These are phyloP conservation scores for Bembecia ichneumoniformis DNA, from an alignment of 2,888 invertebrate species.

Conservation along the genomic window DNA sequence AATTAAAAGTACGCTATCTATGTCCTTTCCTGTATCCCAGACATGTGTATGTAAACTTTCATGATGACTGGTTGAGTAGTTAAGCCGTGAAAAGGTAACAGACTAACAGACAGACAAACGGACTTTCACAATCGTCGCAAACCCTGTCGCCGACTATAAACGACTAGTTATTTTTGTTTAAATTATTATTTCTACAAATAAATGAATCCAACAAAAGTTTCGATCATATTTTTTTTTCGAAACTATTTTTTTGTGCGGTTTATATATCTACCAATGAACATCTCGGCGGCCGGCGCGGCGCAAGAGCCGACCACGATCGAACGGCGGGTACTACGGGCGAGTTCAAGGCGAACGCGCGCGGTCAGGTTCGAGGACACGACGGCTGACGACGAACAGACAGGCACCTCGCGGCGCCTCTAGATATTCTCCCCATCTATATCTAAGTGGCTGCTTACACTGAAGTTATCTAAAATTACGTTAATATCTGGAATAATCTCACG, in stretches of 20 bases:
- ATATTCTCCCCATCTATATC: slow-evolving; percentile 16
- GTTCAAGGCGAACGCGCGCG: slow-evolving; percentile 70
- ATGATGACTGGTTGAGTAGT: too few relatives aligned
- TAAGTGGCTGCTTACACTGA: too few relatives aligned
- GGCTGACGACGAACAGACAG: slow-evolving; percentile 17
- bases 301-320: slow-evolving; percentile 43
- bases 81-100: too few relatives aligned
- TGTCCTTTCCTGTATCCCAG: too few relatives aligned
- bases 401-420: slow-evolving; percentile 56
- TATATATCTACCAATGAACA: slow-evolving; percentile 21
- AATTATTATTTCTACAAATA: slow-evolving; percentile 3
- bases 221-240: slow-evolving; percentile 21
- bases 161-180: slow-evolving; percentile 4
- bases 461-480: too few relatives aligned
- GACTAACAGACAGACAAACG: too few relatives aligned
- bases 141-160: too few relatives aligned
- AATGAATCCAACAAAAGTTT: neutral
- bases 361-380: slow-evolving; percentile 70
- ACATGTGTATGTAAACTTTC: too few relatives aligned
- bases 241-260: slow-evolving; percentile 40
- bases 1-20: too few relatives aligned
- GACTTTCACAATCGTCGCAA: too few relatives aligned
- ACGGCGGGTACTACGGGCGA: slow-evolving; percentile 13
- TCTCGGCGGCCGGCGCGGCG: slow-evolving; percentile 37
- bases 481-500: too few relatives aligned